A percentile compares a stretch with the other conserved stretches of the same genome.
phyloP scores from a whole-genome alignment of 2,888 invertebrate species.

The Adineta ricciae region DNA sequence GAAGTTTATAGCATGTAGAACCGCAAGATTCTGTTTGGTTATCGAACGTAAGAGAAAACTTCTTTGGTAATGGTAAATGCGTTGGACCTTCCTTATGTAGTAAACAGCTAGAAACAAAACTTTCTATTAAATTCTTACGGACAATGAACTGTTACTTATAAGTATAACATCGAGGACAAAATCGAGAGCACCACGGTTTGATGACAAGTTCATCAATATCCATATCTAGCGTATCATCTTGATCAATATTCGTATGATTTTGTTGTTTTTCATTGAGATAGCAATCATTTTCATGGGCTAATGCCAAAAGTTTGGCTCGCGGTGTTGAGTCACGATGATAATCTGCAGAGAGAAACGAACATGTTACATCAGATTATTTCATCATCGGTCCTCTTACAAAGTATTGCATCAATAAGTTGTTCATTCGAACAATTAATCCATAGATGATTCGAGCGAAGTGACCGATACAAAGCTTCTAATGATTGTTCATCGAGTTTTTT shows the following conservation, averaged over 20 bases:
- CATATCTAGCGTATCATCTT: neutral
- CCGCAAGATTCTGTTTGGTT: neutral
- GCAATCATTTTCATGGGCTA: neutral
- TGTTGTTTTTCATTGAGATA: neutral
- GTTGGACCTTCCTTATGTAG: neutral
- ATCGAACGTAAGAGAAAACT: neutral
- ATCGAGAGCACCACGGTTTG: conserved; percentile 74
- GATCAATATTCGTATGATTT: neutral
- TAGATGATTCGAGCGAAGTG: neutral
- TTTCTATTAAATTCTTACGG: neutral
- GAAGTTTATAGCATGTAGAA: neutral
- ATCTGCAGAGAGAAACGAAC: neutral
- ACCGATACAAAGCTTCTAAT: neutral
- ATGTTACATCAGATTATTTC: too few relatives aligned
- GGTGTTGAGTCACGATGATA: neutral
- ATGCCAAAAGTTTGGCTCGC: neutral
- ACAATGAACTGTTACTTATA: conserved; percentile 53
- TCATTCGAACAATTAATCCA: neutral
- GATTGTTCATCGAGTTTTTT: neutral
- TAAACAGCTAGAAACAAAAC: neutral
- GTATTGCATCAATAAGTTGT: neutral
- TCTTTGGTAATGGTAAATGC: neutral
- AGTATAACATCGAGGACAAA: conserved; percentile 90
- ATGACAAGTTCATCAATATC: neutral
- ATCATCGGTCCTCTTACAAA: neutral